phyloP scores from a whole-genome alignment of 2,888 invertebrate species.

The Mystacides longicornis region DNA sequence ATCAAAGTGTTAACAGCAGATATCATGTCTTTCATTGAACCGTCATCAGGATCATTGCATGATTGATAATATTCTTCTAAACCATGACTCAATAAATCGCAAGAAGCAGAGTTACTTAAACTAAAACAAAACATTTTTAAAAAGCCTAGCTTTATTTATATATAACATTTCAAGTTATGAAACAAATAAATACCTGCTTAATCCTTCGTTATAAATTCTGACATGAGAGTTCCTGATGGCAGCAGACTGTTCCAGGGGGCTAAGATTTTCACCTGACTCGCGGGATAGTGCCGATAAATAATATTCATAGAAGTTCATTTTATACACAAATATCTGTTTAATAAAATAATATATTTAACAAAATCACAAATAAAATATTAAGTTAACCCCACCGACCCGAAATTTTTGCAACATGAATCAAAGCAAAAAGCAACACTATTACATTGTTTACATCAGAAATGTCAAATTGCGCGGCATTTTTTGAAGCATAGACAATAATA shows the following conservation, averaged over 20 bases:
- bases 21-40: conserved; percentile 9
- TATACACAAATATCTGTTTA: no score
- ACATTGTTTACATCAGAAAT: no score
- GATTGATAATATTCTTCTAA: conserved; percentile 18
- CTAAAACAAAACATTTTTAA: conserved; percentile 8
- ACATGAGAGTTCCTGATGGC: conserved; percentile 17
- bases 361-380: no score
- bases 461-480: no score
- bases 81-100: conserved; percentile 14
- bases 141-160: not conserved
- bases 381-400: no score
- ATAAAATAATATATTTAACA: no score
- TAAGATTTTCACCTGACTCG: conserved; percentile 12
- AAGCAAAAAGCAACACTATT: no score
- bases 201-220: conserved; percentile 13
- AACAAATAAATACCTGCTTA: conserved; percentile 13
- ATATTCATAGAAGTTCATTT: conserved; percentile 19
- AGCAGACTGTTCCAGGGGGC: conserved; percentile 12
- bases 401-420: no score
- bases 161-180: not conserved
- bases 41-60: conserved; percentile 11
- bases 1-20: conserved; percentile 17
- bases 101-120: conserved; percentile 20
- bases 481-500: no score
- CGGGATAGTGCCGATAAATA: conserved; percentile 10